Evolutionary conservation across 2,113 vertebrate species (phyloP), one percentile per base, ranked within the genome.

Genomic region (Pelobates fuscus): DNA sequence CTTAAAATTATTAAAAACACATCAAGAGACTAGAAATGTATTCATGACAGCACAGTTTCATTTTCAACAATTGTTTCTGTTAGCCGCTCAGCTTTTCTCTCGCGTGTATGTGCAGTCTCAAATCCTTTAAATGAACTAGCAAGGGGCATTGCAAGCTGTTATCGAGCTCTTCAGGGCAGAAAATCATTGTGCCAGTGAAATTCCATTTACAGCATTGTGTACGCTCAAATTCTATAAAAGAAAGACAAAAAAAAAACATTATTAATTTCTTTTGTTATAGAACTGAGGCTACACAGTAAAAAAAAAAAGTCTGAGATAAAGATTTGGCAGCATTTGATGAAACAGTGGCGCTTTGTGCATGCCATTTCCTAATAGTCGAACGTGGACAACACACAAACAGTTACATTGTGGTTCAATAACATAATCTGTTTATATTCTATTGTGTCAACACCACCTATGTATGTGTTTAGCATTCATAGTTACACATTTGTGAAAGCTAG

Each of bases 161-260:
- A 63, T 61, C 23, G 27, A 72, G 60, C 59, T 72, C 70, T 72
- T 63, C 70, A 63, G 70, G 70, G 59, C 70, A 63, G 70, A 72
- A 72, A 63, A 63, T 72, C 70, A 72, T 72, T 72, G 60, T 72
- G 70, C 70, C 43, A 63, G 70, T 43, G 63, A 72, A 72, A 72
- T 72, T 54, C 70, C 60, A 63, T 52, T 72, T 72, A 63, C 59
- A 63, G 70, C 70, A 63, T 52, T 63, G 70, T 63, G 59, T 63
- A 72, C 70, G 52, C 59, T 72, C 59, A 62, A 72, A 72, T 63
- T 72, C 70, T 54, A 63, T 72, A 64, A 63, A 63, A 72, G 58
- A 49, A 32, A 43, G 32, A 20, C 18, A 49, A 2, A 55, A 21
- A 72, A 64, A 54, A 72, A 72, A 64, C 70, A 72, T 72, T 71